These are phyloP conservation scores for Papilio helenus DNA, from an alignment of 1,140 invertebrate species.

Conservation along the genomic window DNA sequence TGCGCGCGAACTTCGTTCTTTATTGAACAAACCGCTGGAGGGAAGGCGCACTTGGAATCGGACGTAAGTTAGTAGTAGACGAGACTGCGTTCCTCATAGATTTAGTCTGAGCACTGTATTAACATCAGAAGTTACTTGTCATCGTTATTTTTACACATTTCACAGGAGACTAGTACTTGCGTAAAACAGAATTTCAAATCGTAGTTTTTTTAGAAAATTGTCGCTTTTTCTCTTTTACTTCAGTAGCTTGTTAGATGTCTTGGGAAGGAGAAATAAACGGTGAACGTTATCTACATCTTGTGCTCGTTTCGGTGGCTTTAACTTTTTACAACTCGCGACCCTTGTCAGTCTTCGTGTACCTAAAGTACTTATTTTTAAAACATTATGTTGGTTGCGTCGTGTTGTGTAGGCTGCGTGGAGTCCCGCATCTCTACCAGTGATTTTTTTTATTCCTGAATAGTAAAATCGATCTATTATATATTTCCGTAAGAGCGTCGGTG, in stretches of 20 bases:
- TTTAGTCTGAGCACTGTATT: background rate
- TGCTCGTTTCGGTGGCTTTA: background rate
- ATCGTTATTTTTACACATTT: too few species aligned
- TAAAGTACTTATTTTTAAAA: background rate
- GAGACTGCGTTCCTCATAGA: background rate
- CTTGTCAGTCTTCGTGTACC: background rate
- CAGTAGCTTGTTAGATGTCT: background rate
- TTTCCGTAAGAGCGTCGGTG: too few species aligned
- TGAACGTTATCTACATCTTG: background rate
- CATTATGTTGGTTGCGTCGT: background rate
- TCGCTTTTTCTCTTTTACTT: too few species aligned
- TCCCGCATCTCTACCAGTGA: too few species aligned
- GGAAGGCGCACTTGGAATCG: background rate
- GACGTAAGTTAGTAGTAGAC: background rate
- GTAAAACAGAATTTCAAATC: too few species aligned
- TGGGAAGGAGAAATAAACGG: background rate
- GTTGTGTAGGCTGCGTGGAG: background rate
- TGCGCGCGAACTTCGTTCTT: background rate
- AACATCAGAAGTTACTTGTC: background rate
- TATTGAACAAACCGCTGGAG: background rate
- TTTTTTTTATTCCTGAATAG: too few species aligned
- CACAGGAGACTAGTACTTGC: too few species aligned
- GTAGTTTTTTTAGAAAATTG: too few species aligned
- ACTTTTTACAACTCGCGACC: slow-evolving; percentile 12
- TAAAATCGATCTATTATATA: too few species aligned